phyloP scores from a whole-genome alignment of 2,797 vertebrate genomes.

The Sebastes ruberrimus region DNA sequence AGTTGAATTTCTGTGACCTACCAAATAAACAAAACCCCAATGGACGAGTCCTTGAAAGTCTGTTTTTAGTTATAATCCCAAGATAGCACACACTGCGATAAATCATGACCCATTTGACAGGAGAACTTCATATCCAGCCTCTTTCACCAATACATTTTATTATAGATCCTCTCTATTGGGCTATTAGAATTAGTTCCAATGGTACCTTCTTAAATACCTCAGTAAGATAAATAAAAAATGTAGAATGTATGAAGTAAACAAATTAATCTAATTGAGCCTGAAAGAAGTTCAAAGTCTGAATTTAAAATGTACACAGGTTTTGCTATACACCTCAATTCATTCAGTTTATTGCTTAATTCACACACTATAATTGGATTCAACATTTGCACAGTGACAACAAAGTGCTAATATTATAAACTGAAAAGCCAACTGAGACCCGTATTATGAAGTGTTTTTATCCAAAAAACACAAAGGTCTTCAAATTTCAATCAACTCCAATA shows the following conservation, averaged over 20 bases:
- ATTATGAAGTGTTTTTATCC: background rate
- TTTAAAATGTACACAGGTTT: background rate
- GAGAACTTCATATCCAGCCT: background rate
- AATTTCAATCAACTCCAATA: slow-evolving; percentile 24
- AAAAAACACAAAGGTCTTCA: slow-evolving; percentile 2
- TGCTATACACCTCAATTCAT: background rate
- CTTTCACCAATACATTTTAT: background rate
- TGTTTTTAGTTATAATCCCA: slow-evolving; percentile 42
- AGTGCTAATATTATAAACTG: background rate
- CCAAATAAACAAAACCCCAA: slow-evolving; percentile 34
- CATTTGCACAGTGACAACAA: background rate
- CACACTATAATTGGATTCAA: background rate
- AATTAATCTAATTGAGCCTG: background rate
- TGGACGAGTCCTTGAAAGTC: slow-evolving; percentile 15
- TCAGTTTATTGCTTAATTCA: background rate
- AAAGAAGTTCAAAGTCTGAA: background rate
- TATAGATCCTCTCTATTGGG: background rate
- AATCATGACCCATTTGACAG: slow-evolving; percentile 37
- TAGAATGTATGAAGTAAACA: background rate
- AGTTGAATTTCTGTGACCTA: slow-evolving; percentile 29
- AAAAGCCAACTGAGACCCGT: background rate
- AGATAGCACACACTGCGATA: background rate
- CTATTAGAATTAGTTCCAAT: background rate
- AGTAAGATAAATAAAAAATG: background rate
- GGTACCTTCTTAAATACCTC: background rate